A percentile compares a stretch with the other conserved stretches of the same genome.
Conservation (phyloP, 2,888 invertebrate genomes). For the Dysmachus trigonus region DNA sequence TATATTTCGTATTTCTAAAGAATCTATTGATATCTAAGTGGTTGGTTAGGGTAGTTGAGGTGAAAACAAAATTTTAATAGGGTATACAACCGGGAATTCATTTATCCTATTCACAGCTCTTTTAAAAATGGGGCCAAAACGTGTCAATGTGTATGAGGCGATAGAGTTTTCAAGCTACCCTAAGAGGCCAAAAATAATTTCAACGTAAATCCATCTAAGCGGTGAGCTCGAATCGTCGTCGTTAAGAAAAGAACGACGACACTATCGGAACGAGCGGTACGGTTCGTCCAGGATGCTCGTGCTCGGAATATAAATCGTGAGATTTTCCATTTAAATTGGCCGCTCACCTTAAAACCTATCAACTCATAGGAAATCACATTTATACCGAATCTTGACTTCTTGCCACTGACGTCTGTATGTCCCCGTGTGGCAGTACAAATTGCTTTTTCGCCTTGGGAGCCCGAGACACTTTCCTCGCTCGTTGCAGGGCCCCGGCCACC, state of each 20-base stretch:
- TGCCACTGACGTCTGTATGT: background rate
- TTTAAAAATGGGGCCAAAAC: background rate
- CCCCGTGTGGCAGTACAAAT: conserved; percentile 11
- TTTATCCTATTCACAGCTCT: background rate
- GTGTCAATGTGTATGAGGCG: background rate
- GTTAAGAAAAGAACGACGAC: background rate
- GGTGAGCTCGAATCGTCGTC: background rate
- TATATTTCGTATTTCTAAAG: background rate
- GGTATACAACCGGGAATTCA: background rate
- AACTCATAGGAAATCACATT: conserved; percentile 26
- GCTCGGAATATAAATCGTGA: conserved; percentile 14
- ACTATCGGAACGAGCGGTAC: background rate
- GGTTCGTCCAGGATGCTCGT: conserved; percentile 24
- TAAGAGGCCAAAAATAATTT: background rate
- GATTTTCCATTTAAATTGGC: conserved; percentile 36
- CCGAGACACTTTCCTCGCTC: background rate
- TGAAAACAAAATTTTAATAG: background rate
- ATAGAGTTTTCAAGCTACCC: background rate
- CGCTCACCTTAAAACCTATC: conserved; percentile 30
- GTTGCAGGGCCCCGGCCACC: background rate
- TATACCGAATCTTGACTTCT: conserved; percentile 30
- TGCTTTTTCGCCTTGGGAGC: conserved; percentile 10
- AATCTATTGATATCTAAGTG: background rate
- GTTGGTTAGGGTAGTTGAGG: background rate
- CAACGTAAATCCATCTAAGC: background rate